Percentiles rank a stretch among this genome's conserved stretches.
phyloP scores from a whole-genome alignment of 1,140 invertebrate species.

The Trichoplusia ni region DNA sequence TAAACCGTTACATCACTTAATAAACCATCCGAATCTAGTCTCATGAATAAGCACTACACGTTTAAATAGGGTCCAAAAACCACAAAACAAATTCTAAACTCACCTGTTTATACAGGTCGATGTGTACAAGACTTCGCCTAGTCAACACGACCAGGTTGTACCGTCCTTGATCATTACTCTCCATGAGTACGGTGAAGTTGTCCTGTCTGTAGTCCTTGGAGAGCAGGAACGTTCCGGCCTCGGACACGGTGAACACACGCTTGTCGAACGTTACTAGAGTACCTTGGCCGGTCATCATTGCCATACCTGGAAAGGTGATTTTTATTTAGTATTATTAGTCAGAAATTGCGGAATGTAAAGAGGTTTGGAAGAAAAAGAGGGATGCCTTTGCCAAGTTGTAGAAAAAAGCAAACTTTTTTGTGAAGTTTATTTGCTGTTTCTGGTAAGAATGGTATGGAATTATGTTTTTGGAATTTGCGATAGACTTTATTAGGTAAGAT shows the following conservation, averaged over 20 bases:
- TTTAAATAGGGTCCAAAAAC: no score
- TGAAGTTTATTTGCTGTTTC: no score
- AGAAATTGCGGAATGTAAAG: no score
- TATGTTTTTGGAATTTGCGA: no score
- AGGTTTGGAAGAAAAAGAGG: not conserved
- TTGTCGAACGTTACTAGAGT: constrained; percentile 78
- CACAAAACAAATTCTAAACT: constrained; percentile 14
- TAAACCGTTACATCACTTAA: no score
- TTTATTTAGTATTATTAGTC: not conserved
- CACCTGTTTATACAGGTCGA: constrained; percentile 76
- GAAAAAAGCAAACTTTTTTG: no score
- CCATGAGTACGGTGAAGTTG: constrained; percentile 75
- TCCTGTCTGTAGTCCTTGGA: constrained; percentile 65
- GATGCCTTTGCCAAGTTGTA: no score
- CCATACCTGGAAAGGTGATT: constrained; percentile 57
- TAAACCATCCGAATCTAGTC: no score
- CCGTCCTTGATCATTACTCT: constrained; percentile 60
- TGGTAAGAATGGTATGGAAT: no score
- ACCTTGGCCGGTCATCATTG: constrained; percentile 76
- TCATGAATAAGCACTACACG: no score
- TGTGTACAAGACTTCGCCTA: constrained; percentile 53
- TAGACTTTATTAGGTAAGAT: no score
- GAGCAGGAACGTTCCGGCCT: constrained; percentile 73
- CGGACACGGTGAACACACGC: constrained; percentile 64
- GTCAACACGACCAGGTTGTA: constrained; percentile 70